Evolutionary conservation across 2,797 vertebrate genomes (phyloP).

Genomic region (Lacerta viridis): DNA sequence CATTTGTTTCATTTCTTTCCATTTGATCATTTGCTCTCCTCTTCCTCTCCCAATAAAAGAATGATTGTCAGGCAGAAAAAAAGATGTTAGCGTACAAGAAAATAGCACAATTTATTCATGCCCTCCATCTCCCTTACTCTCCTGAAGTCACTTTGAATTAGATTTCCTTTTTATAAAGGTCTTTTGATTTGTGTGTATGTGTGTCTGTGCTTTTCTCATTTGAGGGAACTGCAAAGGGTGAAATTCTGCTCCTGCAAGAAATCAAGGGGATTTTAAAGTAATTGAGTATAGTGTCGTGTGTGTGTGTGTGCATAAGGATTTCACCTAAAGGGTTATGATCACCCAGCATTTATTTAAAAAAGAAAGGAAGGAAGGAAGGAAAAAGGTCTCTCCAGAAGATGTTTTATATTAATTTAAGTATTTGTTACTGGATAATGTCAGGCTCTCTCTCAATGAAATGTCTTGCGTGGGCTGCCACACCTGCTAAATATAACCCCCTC

Average conservation of each 20-base stretch:
- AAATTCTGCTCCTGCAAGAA: background rate
- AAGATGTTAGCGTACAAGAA: background rate
- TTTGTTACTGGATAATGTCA: slow-evolving; percentile 83
- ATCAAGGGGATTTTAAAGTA: background rate
- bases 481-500: slow-evolving; percentile 85
- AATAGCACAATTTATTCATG: background rate
- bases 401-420: slow-evolving; percentile 86
- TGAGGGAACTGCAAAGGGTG: slow-evolving; percentile 59
- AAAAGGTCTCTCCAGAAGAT: slow-evolving; percentile 80
- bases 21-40: background rate
- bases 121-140: background rate
- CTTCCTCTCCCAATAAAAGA: background rate
- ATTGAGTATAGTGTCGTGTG: background rate
- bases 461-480: slow-evolving; percentile 81
- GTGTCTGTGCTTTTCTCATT: slow-evolving; percentile 60
- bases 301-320: slow-evolving; percentile 18
- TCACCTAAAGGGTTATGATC: slow-evolving; percentile 66
- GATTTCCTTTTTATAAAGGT: slow-evolving; percentile 61
- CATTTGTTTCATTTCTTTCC: background rate
- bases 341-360: slow-evolving; percentile 64
- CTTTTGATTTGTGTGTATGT: slow-evolving; percentile 69
- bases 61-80: background rate
- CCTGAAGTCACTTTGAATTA: slow-evolving; percentile 39
- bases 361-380: slow-evolving; percentile 55
- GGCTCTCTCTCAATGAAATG: slow-evolving; percentile 78